These are phyloP conservation scores for Bombus haemorrhoidalis DNA, from an alignment of 1,140 invertebrate genomes.

Conservation along the genomic window DNA sequence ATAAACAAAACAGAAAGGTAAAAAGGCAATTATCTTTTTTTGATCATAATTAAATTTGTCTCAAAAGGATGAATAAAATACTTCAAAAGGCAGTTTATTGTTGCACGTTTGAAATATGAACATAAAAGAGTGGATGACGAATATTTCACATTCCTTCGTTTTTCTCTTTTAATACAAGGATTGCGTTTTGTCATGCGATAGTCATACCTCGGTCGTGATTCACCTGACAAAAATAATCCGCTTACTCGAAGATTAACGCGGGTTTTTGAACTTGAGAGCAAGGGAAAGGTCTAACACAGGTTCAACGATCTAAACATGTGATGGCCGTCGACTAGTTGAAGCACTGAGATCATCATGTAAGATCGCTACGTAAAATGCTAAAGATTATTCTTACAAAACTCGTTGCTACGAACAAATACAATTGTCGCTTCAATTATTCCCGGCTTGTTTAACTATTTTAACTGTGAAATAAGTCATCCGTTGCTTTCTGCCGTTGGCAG, in stretches of 20 bases:
- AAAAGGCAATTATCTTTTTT: too few species aligned
- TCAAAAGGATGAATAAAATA: too few species aligned
- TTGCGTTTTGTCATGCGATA: neutral
- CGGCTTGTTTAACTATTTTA: neutral
- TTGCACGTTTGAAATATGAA: neutral
- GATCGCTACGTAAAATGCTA: neutral
- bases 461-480: conserved; percentile 8
- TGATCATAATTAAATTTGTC: too few species aligned
- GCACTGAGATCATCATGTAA: conserved; percentile 7
- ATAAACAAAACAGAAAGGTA: too few species aligned
- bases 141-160: neutral
- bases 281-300: conserved; percentile 45
- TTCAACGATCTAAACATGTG: conserved; percentile 52
- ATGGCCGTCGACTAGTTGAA: neutral
- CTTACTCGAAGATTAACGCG: conserved; percentile 8
- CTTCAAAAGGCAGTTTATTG: too few species aligned
- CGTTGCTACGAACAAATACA: neutral
- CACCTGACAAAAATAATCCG: conserved; percentile 30
- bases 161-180: neutral
- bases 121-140: too few species aligned
- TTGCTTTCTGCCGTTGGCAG: neutral
- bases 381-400: conserved; percentile 10
- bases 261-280: conserved; percentile 4
- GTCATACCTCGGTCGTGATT: neutral
- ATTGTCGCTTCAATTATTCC: neutral